A percentile compares a stretch with the other conserved stretches of the same genome.
phyloP scores from a whole-genome alignment of 2,888 invertebrate species.

The Temnothorax rugatulus region DNA sequence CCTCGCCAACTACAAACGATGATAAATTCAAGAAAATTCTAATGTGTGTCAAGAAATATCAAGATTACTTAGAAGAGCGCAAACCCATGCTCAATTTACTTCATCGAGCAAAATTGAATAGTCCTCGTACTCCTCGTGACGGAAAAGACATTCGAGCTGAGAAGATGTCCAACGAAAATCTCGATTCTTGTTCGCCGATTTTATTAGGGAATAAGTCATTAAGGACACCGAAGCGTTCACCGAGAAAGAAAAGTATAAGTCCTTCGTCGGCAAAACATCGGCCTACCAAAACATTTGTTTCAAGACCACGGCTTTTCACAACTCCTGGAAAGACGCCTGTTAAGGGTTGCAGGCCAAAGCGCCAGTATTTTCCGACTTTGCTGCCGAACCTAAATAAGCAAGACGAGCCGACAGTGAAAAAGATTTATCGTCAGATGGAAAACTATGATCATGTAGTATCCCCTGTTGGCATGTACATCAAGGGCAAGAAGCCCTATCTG shows the following conservation, averaged over 20 bases:
- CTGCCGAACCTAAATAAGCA: not conserved
- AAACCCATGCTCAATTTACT: constrained; percentile 58
- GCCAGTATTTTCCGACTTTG: constrained; percentile 70
- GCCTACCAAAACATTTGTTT: too few species aligned
- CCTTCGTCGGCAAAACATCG: too few species aligned
- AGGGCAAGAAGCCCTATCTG: constrained; percentile 74
- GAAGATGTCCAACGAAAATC: not conserved
- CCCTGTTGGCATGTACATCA: constrained; percentile 81
- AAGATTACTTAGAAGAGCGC: constrained; percentile 54
- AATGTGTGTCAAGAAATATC: constrained; percentile 71
- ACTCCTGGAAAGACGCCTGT: constrained; percentile 77
- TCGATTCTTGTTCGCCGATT: too few species aligned
- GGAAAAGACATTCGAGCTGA: not conserved
- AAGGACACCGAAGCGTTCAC: too few species aligned
- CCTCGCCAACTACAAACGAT: constrained; percentile 21
- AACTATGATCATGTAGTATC: constrained; percentile 79
- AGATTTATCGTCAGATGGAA: constrained; percentile 62
- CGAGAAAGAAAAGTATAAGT: too few species aligned
- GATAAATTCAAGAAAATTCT: constrained; percentile 77
- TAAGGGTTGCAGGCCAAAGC: constrained; percentile 58
- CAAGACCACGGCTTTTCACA: not conserved
- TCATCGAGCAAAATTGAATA: constrained; percentile 4
- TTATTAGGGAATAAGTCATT: too few species aligned
- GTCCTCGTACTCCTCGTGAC: not conserved
- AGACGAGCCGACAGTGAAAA: constrained; percentile 39